Percentiles rank a stretch among this genome's conserved stretches.
Conservation (phyloP, 2,888 invertebrate genomes). For the Eupeodes luniger region DNA sequence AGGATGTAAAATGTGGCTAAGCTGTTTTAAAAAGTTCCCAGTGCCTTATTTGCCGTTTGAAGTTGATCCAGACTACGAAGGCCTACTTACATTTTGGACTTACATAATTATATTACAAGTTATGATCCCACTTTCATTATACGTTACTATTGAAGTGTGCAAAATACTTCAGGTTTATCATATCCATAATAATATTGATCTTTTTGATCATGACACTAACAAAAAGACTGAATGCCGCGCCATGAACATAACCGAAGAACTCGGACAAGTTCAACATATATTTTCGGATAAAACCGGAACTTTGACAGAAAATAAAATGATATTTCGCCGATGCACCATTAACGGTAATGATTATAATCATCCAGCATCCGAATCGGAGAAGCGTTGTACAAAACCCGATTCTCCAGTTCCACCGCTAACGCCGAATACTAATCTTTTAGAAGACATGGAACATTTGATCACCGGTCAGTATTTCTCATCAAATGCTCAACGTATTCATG, state of each 20-base stretch:
- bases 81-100: conserved; percentile 96
- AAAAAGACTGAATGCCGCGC: conserved; percentile 95
- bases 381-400: conserved; percentile 85
- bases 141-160: conserved; percentile 98
- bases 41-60: conserved; percentile 89
- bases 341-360: conserved; percentile 96
- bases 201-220: conserved; percentile 93
- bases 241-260: conserved; percentile 97
- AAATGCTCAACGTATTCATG: conserved; percentile 91
- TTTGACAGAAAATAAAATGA: conserved; percentile 98
- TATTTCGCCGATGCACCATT: conserved; percentile 95
- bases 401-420: conserved; percentile 85
- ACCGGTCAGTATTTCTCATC: conserved; percentile 83
- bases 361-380: conserved; percentile 89
- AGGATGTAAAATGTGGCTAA: conserved; percentile 94
- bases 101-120: conserved; percentile 98
- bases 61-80: conserved; percentile 88
- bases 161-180: conserved; percentile 98
- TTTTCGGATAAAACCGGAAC: conserved; percentile 99
- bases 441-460: conserved; percentile 85
- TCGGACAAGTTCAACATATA: conserved; percentile 97
- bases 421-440: conserved; percentile 85
- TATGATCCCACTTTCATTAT: conserved; percentile 98
- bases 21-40: conserved; percentile 84
- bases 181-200: conserved; percentile 94